Percentiles rank a stretch among this genome's conserved stretches.
These are phyloP conservation scores for Drosophila falleni DNA, from an alignment of 2,888 invertebrate species.

Conservation along the genomic window DNA sequence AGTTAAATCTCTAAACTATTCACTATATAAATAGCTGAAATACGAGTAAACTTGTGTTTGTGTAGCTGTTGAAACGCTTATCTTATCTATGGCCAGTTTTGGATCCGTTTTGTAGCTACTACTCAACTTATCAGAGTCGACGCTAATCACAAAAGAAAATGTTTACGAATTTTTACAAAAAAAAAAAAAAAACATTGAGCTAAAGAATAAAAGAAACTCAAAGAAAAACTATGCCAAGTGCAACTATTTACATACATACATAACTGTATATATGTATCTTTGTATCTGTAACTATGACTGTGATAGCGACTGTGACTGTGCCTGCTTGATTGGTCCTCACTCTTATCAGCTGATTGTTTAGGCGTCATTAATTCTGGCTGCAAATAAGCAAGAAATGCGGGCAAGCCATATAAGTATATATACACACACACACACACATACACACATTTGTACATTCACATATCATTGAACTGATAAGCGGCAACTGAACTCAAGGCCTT, in stretches of 20 bases:
- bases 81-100: conserved; percentile 14
- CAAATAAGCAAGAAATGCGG: conserved; percentile 49
- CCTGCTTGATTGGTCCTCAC: conserved; percentile 26
- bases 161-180: not conserved
- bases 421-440: conserved; percentile 1
- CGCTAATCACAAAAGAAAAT: conserved; percentile 3
- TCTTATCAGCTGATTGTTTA: conserved; percentile 60
- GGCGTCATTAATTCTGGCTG: conserved; percentile 51
- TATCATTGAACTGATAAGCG: conserved; percentile 75
- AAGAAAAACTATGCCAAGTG: conserved; percentile 57
- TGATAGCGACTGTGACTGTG: not conserved
- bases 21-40: conserved; percentile 16
- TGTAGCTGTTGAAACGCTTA: conserved; percentile 13
- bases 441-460: conserved; percentile 4
- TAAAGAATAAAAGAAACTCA: conserved; percentile 27
- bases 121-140: conserved; percentile 38
- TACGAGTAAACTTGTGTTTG: conserved; percentile 3
- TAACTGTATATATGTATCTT: conserved; percentile 11
- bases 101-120: conserved; percentile 1
- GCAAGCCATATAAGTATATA: conserved; percentile 45
- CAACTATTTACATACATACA: conserved; percentile 5
- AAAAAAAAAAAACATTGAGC: conserved; percentile 1
- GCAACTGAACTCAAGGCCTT: conserved; percentile 66
- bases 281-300: not conserved
- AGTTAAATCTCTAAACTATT: conserved; percentile 15